Evolutionary conservation across 2,113 vertebrate genomes (phyloP).

Genomic region (Herpetotheres cachinnans): DNA sequence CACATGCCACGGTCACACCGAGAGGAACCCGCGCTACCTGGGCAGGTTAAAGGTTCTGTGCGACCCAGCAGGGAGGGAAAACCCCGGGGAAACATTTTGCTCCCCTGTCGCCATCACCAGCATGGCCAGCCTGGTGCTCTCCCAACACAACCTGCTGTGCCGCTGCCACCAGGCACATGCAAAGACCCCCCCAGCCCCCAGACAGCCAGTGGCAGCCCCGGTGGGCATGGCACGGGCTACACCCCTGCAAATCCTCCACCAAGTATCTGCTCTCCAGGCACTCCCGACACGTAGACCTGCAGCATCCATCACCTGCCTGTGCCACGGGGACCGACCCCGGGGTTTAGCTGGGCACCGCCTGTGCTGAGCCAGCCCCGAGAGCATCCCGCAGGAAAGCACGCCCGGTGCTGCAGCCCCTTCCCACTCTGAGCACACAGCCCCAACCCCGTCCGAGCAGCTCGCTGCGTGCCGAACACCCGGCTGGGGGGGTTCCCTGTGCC

Average conservation of each 20-base stretch:
- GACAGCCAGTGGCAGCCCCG: background rate
- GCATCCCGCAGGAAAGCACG: background rate
- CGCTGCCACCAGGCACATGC: accelerated
- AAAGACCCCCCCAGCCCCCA: background rate
- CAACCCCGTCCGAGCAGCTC: accelerated
- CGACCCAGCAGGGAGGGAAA: accelerated
- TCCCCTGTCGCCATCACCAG: background rate
- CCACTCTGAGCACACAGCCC: accelerated
- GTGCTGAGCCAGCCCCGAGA: accelerated
- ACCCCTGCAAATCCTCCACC: accelerated
- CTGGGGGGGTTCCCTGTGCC: background rate
- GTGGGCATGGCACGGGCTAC: background rate
- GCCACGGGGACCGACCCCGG: accelerated
- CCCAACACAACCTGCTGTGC: background rate
- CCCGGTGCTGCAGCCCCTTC: background rate
- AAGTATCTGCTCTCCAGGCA: background rate
- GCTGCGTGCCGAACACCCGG: background rate
- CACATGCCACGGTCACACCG: accelerated
- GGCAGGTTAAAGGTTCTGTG: background rate
- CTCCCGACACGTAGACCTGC: background rate
- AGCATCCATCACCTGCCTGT: background rate
- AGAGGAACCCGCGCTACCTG: background rate
- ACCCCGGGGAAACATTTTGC: accelerated
- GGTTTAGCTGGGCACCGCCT: background rate
- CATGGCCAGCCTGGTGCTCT: accelerated